Evolutionary conservation across 2,113 vertebrate genomes (phyloP).

Genomic region (Peromyscus polionotus): DNA sequence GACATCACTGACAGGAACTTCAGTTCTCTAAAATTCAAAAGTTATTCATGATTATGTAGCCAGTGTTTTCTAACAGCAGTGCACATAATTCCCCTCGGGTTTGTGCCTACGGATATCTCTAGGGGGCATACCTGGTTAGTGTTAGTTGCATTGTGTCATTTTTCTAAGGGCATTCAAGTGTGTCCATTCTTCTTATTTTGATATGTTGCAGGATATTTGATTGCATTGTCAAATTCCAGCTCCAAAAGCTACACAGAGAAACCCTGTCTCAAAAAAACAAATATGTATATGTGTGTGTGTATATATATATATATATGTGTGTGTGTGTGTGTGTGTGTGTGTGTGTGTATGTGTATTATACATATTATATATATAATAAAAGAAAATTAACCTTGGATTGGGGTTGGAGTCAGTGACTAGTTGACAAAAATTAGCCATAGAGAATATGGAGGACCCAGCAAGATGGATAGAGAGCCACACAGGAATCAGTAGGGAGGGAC

Average conservation of each 20-base stretch:
- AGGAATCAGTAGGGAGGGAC: not conserved
- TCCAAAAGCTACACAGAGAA: too few relatives aligned
- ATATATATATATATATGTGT: too few relatives aligned
- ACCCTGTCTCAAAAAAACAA: too few relatives aligned
- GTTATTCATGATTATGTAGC: not conserved
- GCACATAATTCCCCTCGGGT: not conserved
- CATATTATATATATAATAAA: too few relatives aligned
- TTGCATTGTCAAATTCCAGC: too few relatives aligned
- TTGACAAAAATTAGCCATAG: not conserved
- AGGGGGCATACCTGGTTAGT: not conserved
- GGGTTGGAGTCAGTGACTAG: not conserved
- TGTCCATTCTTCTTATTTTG: not conserved
- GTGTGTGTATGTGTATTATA: too few relatives aligned
- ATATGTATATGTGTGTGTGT: too few relatives aligned
- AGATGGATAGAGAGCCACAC: not conserved
- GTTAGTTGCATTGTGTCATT: not conserved
- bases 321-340: too few relatives aligned
- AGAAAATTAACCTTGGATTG: not conserved
- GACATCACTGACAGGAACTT: conserved; percentile 1
- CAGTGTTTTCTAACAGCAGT: not conserved
- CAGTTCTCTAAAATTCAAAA: conserved; percentile 18
- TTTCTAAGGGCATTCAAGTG: not conserved
- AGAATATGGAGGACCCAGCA: not conserved
- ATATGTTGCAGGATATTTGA: not conserved
- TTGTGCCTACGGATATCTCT: not conserved